These are phyloP conservation scores for Laterallus jamaicensis DNA, from an alignment of 2,113 vertebrate genomes.

Conservation along the genomic window DNA sequence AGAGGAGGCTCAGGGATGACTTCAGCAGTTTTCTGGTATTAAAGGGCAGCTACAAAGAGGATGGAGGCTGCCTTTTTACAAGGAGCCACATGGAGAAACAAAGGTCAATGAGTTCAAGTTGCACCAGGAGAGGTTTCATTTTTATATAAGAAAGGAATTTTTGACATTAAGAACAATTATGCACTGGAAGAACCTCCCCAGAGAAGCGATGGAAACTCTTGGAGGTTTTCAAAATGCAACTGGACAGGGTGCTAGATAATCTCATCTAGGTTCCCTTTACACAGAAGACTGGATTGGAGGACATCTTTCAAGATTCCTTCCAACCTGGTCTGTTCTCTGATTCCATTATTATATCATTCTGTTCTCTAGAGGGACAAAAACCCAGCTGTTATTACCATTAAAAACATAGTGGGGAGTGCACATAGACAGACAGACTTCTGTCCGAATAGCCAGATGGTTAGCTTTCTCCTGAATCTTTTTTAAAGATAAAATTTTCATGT, in stretches of 20 bases:
- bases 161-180: neutral
- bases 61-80: neutral
- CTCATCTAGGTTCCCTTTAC: neutral
- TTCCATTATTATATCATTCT: neutral
- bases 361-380: neutral
- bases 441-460: neutral
- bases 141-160: neutral
- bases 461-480: neutral
- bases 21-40: neutral
- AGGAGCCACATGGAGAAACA: neutral
- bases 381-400: neutral
- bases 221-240: neutral
- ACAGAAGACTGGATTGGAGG: neutral
- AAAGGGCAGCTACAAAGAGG: neutral
- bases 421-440: neutral
- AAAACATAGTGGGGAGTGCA: neutral
- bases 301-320: neutral
- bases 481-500: neutral
- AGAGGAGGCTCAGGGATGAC: neutral
- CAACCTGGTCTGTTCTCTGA: neutral
- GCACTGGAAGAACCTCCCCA: neutral
- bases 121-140: neutral
- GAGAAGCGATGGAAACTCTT: no score
- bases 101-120: neutral
- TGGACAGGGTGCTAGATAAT: neutral